A percentile compares a stretch with the other conserved stretches of the same genome.
phyloP scores from a whole-genome alignment of 2,888 invertebrate species.

The Sceliomorpha sp. region DNA sequence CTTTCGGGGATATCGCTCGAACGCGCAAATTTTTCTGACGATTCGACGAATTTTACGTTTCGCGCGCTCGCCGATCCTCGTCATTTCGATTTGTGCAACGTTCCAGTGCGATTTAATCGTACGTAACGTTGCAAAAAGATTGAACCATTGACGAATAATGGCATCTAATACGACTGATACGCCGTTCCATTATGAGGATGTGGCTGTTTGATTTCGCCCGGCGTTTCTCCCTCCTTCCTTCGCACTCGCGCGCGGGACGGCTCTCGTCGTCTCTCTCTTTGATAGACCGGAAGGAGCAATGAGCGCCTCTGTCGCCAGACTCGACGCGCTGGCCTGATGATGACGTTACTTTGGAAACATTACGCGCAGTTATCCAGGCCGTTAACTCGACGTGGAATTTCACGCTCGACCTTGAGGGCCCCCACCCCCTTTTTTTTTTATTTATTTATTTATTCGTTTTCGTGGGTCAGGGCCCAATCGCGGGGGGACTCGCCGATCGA shows the following conservation, averaged over 20 bases:
- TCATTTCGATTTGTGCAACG: not conserved
- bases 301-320: slow-evolving; percentile 76
- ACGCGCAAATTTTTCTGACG: slow-evolving; percentile 46
- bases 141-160: slow-evolving; percentile 64
- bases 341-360: slow-evolving; percentile 74
- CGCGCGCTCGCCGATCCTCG: slow-evolving; percentile 28
- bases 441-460: not conserved
- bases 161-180: slow-evolving; percentile 76
- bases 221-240: slow-evolving; percentile 48
- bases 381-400: slow-evolving; percentile 57
- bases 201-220: slow-evolving; percentile 76
- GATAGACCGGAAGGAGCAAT: slow-evolving; percentile 77
- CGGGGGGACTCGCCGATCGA: slow-evolving; percentile 4
- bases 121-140: slow-evolving; percentile 3
- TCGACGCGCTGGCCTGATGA: slow-evolving; percentile 66
- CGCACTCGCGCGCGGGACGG: slow-evolving; percentile 14
- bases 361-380: slow-evolving; percentile 64
- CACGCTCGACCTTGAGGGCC: slow-evolving; percentile 26
- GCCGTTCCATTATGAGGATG: slow-evolving; percentile 80
- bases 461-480: too few relatives aligned
- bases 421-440: not conserved
- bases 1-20: too few relatives aligned
- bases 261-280: slow-evolving; percentile 54
- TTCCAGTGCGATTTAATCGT: not conserved
- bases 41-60: too few relatives aligned